These are phyloP conservation scores for Tetanocera ferruginea DNA, from an alignment of 2,888 invertebrate genomes.

Conservation along the genomic window DNA sequence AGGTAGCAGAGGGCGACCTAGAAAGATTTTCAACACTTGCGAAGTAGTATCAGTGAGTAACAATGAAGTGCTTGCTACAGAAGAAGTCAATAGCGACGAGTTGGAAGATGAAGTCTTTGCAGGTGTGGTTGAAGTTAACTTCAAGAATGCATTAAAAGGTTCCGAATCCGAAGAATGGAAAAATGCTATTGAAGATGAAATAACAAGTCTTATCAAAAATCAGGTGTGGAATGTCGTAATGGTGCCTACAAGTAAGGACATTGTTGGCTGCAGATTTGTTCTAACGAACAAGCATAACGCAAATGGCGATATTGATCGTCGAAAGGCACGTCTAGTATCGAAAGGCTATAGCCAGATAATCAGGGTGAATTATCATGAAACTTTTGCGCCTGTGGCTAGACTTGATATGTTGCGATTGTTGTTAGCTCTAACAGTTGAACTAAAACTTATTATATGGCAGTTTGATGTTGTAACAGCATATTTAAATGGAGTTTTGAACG, in stretches of 20 bases:
- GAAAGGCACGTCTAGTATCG: constrained; percentile 8
- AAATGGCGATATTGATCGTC: not conserved
- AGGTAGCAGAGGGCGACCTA: too few relatives aligned
- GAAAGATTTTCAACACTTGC: too few relatives aligned
- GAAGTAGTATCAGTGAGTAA: too few relatives aligned
- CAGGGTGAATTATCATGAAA: not conserved
- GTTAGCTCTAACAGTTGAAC: not conserved
- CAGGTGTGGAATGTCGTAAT: too few relatives aligned
- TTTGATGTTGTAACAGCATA: constrained; percentile 1
- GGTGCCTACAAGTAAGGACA: too few relatives aligned
- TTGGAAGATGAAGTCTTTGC: constrained; percentile 38
- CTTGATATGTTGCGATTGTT: not conserved
- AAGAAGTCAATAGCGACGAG: not conserved
- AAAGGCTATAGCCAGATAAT: not conserved
- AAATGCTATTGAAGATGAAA: constrained; percentile 40
- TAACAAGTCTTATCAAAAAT: constrained; percentile 39
- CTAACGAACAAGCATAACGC: not conserved
- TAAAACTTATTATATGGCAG: not conserved
- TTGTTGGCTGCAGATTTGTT: too few relatives aligned
- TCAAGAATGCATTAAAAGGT: constrained; percentile 37
- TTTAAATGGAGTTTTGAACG: not conserved
- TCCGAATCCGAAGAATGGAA: constrained; percentile 36
- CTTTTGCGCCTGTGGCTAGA: constrained; percentile 6
- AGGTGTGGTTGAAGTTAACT: constrained; percentile 33
- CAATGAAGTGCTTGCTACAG: too few relatives aligned